Evolutionary conservation across 1,140 invertebrate species (phyloP), one percentile per base, ranked within the genome.

Genomic region (Agraylea sexmaculata): DNA sequence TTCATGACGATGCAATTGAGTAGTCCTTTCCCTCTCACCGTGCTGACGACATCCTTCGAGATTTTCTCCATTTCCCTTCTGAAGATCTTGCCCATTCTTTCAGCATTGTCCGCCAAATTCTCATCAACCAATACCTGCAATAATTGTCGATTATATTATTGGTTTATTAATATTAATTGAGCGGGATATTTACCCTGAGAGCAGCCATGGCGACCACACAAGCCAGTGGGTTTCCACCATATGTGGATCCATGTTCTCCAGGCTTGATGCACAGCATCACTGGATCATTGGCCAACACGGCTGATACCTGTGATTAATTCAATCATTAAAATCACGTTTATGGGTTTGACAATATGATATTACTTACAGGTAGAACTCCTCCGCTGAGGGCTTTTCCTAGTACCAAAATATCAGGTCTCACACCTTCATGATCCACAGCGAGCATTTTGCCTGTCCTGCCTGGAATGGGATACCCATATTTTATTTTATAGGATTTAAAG

Each of bases 311-410:
- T 13, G 3, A 19, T 4, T 4, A 4, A 19, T 5, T 36, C 12
- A 5, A 12, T 33, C 16, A n/a, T 31, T 31, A 31, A n/a, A n/a
- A n/a, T n/a, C n/a, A n/a, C n/a, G n/a, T n/a, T n/a, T n/a, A n/a
- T n/a, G n/a, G n/a, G n/a, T n/a, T n/a, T n/a, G n/a, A n/a, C n/a
- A n/a, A n/a, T n/a, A n/a, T 8, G 23, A 27, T 7, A 11, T 11
- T 38, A 63, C 68, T 63, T 50, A 91, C 92, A 0, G 95, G 95
- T 55, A 92, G 78, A 12, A 93, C 69, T n/a, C 94, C 95, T 19
- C 95, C 95, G 13, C 90, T 94, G 1, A 99, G 64, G 0, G 95
- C 94, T 70, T 99, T 99, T n/a, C 94, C 95, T 15, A 99, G 68
- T 5, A 94, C 78, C 1, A 99, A 58, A 32, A 99, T 83, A 59